Evolutionary conservation across 2,113 vertebrate genomes (phyloP), one percentile per base, ranked within the genome.

Genomic region (Condylura cristata): DNA sequence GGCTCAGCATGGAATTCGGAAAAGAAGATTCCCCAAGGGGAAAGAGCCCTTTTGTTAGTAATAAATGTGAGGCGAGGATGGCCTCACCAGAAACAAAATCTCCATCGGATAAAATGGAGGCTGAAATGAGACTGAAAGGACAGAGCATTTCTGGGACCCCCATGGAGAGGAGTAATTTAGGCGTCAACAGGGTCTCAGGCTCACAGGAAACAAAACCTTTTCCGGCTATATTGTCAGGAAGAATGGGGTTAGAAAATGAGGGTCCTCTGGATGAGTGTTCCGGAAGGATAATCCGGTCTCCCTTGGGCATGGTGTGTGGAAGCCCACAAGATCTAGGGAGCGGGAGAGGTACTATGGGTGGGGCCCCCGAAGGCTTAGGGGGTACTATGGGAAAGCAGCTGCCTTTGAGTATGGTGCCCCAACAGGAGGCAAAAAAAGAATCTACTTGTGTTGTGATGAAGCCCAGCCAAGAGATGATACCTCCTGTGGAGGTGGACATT

Each of bases 71-170:
- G 17, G 75, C 70, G 22, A 83, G n/a, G 5, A 16, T 51, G 61
- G n/a, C 37, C 34, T 66, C 86, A 24, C 75, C 30, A 58, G 93
- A 88, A 92, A 51, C 51, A 86, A 85, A 74, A 20, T 51, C 28
- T 51, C 74, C 82, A 5, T 18, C 37, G 8, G 58, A 37, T 10
- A 75, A 76, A n/a, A n/a, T n/a, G 20, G n/a, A 9, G 3, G 80
- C 89, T 75, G 93, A 92, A 44, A 10, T 68, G n/a, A 61, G 48
- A 56, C 68, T 76, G n/a, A 71, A 86, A 91, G 86, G 71, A 37
- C 83, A 56, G 24, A 75, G 17, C 60, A 5, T 92, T 65, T 74
- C 72, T 53, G 65, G 41, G 20, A 39, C 39, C 18, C 34, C n/a
- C 18, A 13, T 1, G 17, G 70, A 91, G 20, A 61, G 28, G 24